phyloP scores from a whole-genome alignment of 2,888 invertebrate species.

The Platycheirus albimanus region DNA sequence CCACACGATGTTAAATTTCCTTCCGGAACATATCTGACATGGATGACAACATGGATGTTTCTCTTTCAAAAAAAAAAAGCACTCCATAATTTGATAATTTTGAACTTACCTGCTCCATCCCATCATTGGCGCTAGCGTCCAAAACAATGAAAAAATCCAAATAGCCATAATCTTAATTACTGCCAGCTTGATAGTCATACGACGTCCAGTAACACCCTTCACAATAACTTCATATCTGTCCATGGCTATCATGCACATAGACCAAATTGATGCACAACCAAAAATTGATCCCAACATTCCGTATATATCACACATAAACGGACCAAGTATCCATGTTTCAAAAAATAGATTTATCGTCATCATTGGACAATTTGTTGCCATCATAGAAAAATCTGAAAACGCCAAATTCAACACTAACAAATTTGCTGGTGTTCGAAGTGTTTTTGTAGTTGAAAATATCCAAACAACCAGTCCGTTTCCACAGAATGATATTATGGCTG shows the following conservation, averaged over 20 bases:
- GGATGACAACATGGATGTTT: neutral
- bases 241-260: conserved; percentile 93
- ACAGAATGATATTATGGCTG: conserved; percentile 82
- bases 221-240: conserved; percentile 96
- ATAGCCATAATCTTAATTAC: conserved; percentile 90
- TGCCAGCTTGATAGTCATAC: conserved; percentile 91
- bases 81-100: neutral
- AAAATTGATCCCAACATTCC: conserved; percentile 92
- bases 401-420: conserved; percentile 95
- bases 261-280: conserved; percentile 93
- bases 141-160: conserved; percentile 92
- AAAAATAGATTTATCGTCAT: conserved; percentile 82
- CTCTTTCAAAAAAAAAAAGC: neutral
- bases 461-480: conserved; percentile 82
- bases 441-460: conserved; percentile 81
- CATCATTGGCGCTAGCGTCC: conserved; percentile 90
- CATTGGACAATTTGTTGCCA: conserved; percentile 85
- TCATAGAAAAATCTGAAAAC: conserved; percentile 92
- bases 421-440: conserved; percentile 93
- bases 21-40: conserved; percentile 85
- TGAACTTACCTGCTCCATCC: conserved; percentile 93
- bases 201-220: conserved; percentile 92
- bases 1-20: conserved; percentile 97
- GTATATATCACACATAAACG: conserved; percentile 92
- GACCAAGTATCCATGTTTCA: conserved; percentile 80